These are phyloP conservation scores for Chondrosia reniformis DNA, from an alignment of 37 sponge, comb jelly and placozoan species.

Conservation along the genomic window DNA sequence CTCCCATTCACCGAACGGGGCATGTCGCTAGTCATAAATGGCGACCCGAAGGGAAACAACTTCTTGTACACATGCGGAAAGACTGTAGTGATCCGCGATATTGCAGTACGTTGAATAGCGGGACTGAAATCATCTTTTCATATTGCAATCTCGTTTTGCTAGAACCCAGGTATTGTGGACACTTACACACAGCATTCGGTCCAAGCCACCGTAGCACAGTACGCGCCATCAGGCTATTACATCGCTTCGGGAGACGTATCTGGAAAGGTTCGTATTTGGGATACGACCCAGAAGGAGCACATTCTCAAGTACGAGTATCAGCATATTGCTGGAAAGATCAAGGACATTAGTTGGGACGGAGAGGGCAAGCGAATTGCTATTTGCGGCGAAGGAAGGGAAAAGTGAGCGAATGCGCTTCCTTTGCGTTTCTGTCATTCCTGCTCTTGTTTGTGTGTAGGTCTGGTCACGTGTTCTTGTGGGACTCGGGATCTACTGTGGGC, in stretches of 20 bases:
- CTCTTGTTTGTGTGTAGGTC: constrained; percentile 29
- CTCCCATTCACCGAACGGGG: constrained; percentile 74
- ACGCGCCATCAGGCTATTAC: constrained; percentile 94
- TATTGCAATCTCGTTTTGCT: background rate
- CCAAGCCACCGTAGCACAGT: constrained; percentile 84
- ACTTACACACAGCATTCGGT: constrained; percentile 86
- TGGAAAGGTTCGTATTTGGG: constrained; percentile 98
- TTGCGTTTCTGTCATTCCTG: background rate
- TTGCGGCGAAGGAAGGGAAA: constrained; percentile 91
- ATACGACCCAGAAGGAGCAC: constrained; percentile 95
- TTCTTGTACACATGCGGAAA: constrained; percentile 88
- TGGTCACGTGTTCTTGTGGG: constrained; percentile 95
- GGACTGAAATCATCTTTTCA: background rate
- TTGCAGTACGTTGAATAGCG: constrained; percentile 49
- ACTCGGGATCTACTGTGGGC: constrained; percentile 87
- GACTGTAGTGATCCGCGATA: constrained; percentile 83
- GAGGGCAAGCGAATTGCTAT: constrained; percentile 94
- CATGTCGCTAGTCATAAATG: constrained; percentile 61
- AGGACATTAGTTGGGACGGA: constrained; percentile 93
- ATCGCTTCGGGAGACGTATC: constrained; percentile 91
- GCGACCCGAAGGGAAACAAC: constrained; percentile 96
- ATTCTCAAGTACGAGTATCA: constrained; percentile 88
- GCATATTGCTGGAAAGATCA: constrained; percentile 80
- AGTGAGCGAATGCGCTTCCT: constrained; percentile 37
- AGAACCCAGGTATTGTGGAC: constrained; percentile 85